A percentile compares a stretch with the other conserved stretches of the same genome.
Evolutionary conservation across 2,888 invertebrate species (phyloP).

Genomic region (Acronicta psi): DNA sequence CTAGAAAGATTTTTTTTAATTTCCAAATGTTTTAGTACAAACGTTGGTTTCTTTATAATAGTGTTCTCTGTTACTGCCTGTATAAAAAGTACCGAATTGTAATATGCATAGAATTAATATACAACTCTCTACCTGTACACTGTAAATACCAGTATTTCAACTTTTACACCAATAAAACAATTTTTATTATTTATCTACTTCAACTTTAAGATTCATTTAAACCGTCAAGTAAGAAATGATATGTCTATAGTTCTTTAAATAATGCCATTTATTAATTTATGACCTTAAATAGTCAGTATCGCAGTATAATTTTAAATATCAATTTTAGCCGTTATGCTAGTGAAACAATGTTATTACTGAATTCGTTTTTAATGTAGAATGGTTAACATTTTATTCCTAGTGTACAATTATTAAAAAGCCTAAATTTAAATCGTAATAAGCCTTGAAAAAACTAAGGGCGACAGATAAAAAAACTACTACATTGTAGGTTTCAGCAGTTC

Average conservation of each 20-base stretch:
- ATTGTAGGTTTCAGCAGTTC: too few species aligned
- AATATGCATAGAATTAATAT: neutral
- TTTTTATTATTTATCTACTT: neutral
- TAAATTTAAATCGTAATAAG: constrained; percentile 30
- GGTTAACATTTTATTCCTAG: constrained; percentile 36
- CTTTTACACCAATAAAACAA: constrained; percentile 46
- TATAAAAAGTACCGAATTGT: neutral
- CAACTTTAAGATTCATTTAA: neutral
- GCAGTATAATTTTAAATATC: too few species aligned
- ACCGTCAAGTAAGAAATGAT: too few species aligned
- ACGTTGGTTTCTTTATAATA: too few species aligned
- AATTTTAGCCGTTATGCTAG: constrained; percentile 7
- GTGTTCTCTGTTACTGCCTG: too few species aligned
- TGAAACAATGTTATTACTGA: constrained; percentile 40
- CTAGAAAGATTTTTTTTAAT: too few species aligned
- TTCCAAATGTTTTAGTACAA: too few species aligned
- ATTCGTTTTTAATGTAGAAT: constrained; percentile 38
- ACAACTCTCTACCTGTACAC: constrained; percentile 12
- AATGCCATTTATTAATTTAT: too few species aligned
- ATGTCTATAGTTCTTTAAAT: too few species aligned
- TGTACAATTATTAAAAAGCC: constrained; percentile 32
- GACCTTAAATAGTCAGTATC: too few species aligned
- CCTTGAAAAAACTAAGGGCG: constrained; percentile 2
- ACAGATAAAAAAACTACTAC: too few species aligned
- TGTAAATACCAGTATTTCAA: constrained; percentile 48